Evolutionary conservation across 2,113 vertebrate genomes (phyloP).

Genomic region (Arizona elegans): DNA sequence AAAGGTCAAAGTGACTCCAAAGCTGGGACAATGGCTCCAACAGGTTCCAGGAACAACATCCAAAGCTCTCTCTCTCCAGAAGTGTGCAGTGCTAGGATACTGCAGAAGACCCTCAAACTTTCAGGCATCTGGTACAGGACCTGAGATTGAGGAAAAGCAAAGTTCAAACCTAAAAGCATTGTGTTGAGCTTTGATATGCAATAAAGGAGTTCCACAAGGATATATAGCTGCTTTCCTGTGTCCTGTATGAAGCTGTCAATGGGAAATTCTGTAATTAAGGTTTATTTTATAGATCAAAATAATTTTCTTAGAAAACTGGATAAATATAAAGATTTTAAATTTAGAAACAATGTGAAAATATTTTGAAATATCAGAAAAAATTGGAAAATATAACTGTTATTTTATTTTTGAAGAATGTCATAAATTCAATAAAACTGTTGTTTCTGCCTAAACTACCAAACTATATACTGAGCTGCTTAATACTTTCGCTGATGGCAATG

Average conservation of each 20-base stretch:
- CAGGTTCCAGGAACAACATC: neutral
- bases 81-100: neutral
- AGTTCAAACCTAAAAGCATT: neutral
- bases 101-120: neutral
- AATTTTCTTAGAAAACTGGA: neutral
- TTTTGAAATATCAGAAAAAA: neutral
- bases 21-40: neutral
- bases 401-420: neutral
- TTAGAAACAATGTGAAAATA: neutral
- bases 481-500: neutral
- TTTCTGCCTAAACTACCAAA: slow-evolving; percentile 11
- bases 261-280: slow-evolving; percentile 10
- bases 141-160: neutral
- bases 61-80: neutral
- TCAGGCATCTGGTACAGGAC: neutral
- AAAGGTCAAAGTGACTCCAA: neutral
- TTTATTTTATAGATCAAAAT: neutral
- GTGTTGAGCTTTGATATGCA: neutral
- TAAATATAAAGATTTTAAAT: neutral
- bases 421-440: slow-evolving; percentile 29
- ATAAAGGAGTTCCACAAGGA: neutral
- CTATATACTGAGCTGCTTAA: neutral
- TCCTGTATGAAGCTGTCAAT: neutral
- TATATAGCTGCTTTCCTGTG: neutral
- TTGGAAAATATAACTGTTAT: neutral